A percentile compares a stretch with the other conserved stretches of the same genome.
phyloP scores from a whole-genome alignment of 2,888 invertebrate species.

The Cephus pulcher region DNA sequence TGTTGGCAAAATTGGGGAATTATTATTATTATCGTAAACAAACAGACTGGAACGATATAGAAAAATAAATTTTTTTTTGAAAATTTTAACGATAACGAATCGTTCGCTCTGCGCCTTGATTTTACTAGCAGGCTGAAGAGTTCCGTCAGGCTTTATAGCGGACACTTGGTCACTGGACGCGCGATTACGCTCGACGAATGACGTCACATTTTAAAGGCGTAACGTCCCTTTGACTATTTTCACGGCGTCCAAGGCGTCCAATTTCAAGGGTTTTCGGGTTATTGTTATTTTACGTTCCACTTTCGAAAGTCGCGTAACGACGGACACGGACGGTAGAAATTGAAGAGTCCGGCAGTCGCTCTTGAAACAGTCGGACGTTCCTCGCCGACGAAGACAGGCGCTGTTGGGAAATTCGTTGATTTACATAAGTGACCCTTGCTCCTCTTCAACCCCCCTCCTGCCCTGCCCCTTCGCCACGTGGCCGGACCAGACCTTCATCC shows the following conservation, averaged over 20 bases:
- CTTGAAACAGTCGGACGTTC: neutral
- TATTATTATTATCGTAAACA: neutral
- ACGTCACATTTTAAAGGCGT: neutral
- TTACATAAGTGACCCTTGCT: slow-evolving; percentile 13
- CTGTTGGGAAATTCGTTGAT: slow-evolving; percentile 8
- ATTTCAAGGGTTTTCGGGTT: slow-evolving; percentile 1
- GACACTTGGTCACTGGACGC: neutral
- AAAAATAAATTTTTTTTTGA: too few species aligned
- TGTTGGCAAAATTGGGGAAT: neutral
- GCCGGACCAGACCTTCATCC: slow-evolving; percentile 5
- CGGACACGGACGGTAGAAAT: neutral
- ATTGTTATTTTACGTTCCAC: slow-evolving; percentile 1
- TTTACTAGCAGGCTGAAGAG: neutral
- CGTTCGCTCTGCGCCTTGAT: neutral
- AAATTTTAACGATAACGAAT: neutral
- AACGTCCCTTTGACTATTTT: neutral
- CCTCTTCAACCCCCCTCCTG: neutral
- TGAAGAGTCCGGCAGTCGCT: neutral
- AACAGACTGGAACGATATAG: too few species aligned
- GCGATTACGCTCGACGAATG: neutral
- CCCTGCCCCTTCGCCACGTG: neutral
- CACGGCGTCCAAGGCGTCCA: neutral
- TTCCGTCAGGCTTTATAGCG: neutral
- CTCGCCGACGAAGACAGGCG: neutral
- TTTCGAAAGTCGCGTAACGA: neutral